Conservation (phyloP, 30 jellyfish, hydroid and myxozoan genomes). For the Phacellophora camtschatica region DNA sequence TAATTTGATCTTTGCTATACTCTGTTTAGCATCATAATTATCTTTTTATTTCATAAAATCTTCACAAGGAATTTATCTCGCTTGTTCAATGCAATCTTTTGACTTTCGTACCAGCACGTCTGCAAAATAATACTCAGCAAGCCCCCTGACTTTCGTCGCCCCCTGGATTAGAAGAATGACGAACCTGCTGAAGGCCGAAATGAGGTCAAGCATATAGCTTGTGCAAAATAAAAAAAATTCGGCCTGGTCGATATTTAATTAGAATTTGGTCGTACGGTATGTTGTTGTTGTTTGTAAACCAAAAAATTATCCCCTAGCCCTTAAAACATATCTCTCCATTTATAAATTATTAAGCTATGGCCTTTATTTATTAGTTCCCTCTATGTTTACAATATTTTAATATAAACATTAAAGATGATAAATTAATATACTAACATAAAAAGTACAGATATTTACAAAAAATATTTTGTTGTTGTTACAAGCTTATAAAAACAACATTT, state of each 20-base stretch:
- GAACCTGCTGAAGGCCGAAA: conserved; percentile 30
- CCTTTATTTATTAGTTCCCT: too few relatives aligned
- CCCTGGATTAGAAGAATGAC: conserved; percentile 44
- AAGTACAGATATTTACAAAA: too few relatives aligned
- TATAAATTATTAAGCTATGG: too few relatives aligned
- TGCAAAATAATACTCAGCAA: not conserved
- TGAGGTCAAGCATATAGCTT: conserved; percentile 56
- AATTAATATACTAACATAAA: too few relatives aligned
- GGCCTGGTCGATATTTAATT: too few relatives aligned
- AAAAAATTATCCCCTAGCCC: too few relatives aligned
- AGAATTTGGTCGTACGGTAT: not conserved
- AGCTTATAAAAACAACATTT: too few relatives aligned
- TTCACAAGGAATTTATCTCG: not conserved
- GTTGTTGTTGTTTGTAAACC: not conserved
- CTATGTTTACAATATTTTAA: too few relatives aligned
- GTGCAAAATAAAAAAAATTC: not conserved
- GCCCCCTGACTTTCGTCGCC: not conserved
- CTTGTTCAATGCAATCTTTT: not conserved
- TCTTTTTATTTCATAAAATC: not conserved
- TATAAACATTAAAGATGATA: too few relatives aligned
- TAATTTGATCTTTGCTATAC: not conserved
- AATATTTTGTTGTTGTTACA: too few relatives aligned
- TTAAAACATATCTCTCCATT: too few relatives aligned
- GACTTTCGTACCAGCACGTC: conserved; percentile 11
- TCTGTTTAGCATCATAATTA: not conserved